Base-by-base conservation (phyloP, 2,797 vertebrate genomes). In the Carcharodon carcharias region DNA sequence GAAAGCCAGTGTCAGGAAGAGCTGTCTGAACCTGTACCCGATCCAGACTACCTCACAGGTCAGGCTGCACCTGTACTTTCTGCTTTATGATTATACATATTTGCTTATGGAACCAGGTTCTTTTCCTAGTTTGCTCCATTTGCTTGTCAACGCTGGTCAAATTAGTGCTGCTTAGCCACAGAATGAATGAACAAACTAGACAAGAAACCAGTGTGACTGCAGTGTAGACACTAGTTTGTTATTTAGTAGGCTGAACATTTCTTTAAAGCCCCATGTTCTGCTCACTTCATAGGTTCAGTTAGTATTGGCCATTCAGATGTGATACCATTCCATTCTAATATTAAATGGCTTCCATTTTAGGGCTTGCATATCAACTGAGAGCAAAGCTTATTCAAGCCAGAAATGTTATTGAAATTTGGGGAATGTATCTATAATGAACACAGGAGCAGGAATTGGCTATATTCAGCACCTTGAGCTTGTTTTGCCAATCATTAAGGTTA, bases 1-100 rank as follows among this genome's bases (percentile, higher is more conserved):
- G 99, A 99, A 97, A 99, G 98, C 96, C 99, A 99, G 97, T 99
- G 99, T 97, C 98, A 99, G 6, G 99, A 99, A 97, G 98, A 99
- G 97, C 98, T 99, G 97, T 99, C 99, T 0, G 99, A 99, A 96
- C 99, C 99, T 2, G 98, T 98, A 0, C 99, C 99, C 0, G 99
- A 99, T 97, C 99, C 99, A 0, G 99, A 99, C 96, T 99, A 99
- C 97, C 98, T 99, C 97, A 99, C 99, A 28, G 99, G 99, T 99
- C 31, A 73, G 94, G 28, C 94, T 58, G 69, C 56, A 54, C 1
- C 14, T 58, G 28, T 9, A 31, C 2, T 54, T 50, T 69, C 8
- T 18, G 6, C 31, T 95, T 71, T 71, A 14, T 77, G 14, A 28
- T 95, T 95, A 85, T 8, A 85, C 21, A 3, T 26, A 85, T 21